Conservation (phyloP, 2,113 vertebrate genomes). For the Sylvia atricapilla region DNA sequence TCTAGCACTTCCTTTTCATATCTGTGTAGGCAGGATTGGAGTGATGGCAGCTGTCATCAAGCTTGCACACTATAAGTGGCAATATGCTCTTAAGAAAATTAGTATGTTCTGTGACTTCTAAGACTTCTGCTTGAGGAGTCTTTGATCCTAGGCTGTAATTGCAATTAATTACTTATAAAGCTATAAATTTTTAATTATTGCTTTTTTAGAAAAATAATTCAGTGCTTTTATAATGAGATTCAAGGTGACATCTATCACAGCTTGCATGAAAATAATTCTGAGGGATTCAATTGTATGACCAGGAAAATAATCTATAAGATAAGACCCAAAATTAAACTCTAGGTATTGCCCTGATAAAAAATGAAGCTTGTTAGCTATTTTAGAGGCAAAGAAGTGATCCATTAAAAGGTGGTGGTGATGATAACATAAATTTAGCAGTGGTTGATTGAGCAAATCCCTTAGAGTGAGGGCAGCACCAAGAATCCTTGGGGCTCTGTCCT, state of each 20-base stretch:
- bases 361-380: not conserved
- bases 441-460: not conserved
- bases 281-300: not conserved
- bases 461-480: not conserved
- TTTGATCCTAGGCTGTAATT: not conserved
- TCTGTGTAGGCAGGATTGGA: not conserved
- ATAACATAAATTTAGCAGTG: not conserved
- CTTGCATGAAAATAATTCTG: not conserved
- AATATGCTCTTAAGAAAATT: not conserved
- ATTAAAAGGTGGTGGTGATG: not conserved
- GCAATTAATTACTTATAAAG: not conserved
- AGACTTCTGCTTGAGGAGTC: not conserved
- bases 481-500: not conserved
- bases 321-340: not conserved
- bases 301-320: not conserved
- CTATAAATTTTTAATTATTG: not conserved
- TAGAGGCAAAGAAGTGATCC: not conserved
- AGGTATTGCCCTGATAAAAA: not conserved
- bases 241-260: not conserved
- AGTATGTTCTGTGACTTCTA: not conserved
- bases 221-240: not conserved
- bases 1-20: not conserved
- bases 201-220: not conserved
- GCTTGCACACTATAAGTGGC: not conserved
- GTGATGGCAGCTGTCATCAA: not conserved